Conservation (phyloP, 2,888 invertebrate genomes). For the Phasia obesa region DNA sequence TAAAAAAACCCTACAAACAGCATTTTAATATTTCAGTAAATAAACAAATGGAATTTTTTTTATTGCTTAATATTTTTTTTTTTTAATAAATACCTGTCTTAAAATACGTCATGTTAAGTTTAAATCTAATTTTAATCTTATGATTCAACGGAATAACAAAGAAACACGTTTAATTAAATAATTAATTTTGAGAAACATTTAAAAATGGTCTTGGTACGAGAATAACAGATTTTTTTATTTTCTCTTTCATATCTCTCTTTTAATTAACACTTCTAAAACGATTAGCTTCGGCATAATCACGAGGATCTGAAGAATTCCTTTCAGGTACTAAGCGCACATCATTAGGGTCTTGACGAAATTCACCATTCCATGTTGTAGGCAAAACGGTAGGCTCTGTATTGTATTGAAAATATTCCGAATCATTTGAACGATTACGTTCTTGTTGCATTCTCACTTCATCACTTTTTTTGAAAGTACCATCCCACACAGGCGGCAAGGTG, state of each 20-base stretch:
- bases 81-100: no score
- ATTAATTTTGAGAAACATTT: no score
- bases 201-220: no score
- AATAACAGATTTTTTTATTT: no score
- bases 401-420: constrained; percentile 79
- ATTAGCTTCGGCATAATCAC: constrained; percentile 80
- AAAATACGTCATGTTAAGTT: no score
- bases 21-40: no score
- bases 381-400: constrained; percentile 78
- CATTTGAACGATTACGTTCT: constrained; percentile 81
- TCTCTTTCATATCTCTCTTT: background rate
- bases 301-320: constrained; percentile 80
- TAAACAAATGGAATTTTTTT: no score
- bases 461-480: constrained; percentile 80
- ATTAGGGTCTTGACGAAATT: constrained; percentile 80
- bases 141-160: background rate
- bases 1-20: no score
- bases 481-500: constrained; percentile 80
- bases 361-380: constrained; percentile 80
- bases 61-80: no score
- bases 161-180: no score
- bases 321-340: constrained; percentile 81
- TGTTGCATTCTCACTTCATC: constrained; percentile 77
- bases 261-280: constrained; percentile 77
- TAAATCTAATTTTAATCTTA: no score